Evolutionary conservation across 23 tunicate genomes (phyloP).

Genomic region (Halocynthia aurantium): DNA sequence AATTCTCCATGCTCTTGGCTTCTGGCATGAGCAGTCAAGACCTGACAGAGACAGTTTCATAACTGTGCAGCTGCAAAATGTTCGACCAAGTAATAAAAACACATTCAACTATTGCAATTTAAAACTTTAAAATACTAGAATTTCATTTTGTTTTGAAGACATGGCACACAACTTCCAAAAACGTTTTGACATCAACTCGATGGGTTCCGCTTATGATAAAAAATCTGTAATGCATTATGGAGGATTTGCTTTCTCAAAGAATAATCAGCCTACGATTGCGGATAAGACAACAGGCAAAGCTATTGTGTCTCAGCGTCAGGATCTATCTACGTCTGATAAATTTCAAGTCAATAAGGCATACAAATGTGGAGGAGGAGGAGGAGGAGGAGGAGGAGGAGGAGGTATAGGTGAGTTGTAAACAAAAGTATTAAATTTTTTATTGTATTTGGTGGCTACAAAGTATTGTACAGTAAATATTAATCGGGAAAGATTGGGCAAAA

Average conservation of each 20-base stretch:
- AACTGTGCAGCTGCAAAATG: constrained; percentile 27
- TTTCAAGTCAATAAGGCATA: constrained; percentile 30
- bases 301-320: constrained; percentile 30
- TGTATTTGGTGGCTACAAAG: too few species aligned
- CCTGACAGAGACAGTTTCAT: constrained; percentile 48
- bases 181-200: constrained; percentile 21
- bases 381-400: neutral
- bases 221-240: constrained; percentile 44
- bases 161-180: constrained; percentile 35
- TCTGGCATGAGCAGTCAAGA: constrained; percentile 70
- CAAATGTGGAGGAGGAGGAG: constrained; percentile 14
- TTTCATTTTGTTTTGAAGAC: neutral
- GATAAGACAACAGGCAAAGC: constrained; percentile 27
- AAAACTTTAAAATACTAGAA: neutral
- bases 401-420: neutral
- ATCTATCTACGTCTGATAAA: constrained; percentile 16
- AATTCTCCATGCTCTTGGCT: constrained; percentile 50
- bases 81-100: constrained; percentile 23
- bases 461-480: too few species aligned
- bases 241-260: constrained; percentile 35
- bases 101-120: neutral
- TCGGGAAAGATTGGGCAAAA: neutral
- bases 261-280: constrained; percentile 27
- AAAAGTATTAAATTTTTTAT: too few species aligned
- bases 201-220: constrained; percentile 37